A percentile compares a stretch with the other conserved stretches of the same genome.
Evolutionary conservation across 2,888 invertebrate genomes (phyloP).

Genomic region (Drosophila sordidula): DNA sequence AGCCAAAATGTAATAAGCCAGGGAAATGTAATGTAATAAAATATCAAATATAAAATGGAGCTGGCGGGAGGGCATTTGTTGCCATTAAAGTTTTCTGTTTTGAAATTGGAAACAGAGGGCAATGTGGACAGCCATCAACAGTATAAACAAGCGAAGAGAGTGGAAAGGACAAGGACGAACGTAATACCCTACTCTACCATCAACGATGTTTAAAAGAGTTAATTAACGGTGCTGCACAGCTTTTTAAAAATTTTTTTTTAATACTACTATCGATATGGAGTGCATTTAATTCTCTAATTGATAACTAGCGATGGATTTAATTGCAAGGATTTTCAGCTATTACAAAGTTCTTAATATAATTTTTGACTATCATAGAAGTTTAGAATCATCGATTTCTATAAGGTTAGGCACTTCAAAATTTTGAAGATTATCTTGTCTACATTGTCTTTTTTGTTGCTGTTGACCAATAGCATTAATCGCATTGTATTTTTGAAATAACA

Average conservation of each 20-base stretch:
- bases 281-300: background rate
- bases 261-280: no score
- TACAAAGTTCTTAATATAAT: no score
- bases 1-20: conserved; percentile 81
- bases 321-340: no score
- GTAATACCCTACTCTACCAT: conserved; percentile 5
- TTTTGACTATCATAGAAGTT: no score
- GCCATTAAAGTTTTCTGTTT: conserved; percentile 70
- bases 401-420: no score
- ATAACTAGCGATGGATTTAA: no score
- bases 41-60: conserved; percentile 75
- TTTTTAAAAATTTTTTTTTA: no score
- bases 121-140: background rate
- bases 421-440: no score
- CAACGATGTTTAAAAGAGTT: background rate
- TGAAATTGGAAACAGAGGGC: conserved; percentile 59
- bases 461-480: no score
- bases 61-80: conserved; percentile 64
- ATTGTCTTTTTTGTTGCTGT: no score
- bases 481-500: no score
- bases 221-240: background rate
- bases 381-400: no score
- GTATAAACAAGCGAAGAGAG: conserved; percentile 13
- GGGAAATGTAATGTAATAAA: conserved; percentile 80
- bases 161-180: background rate